phyloP scores from a whole-genome alignment of 2,888 invertebrate genomes.

The Amaurobius ferox region DNA sequence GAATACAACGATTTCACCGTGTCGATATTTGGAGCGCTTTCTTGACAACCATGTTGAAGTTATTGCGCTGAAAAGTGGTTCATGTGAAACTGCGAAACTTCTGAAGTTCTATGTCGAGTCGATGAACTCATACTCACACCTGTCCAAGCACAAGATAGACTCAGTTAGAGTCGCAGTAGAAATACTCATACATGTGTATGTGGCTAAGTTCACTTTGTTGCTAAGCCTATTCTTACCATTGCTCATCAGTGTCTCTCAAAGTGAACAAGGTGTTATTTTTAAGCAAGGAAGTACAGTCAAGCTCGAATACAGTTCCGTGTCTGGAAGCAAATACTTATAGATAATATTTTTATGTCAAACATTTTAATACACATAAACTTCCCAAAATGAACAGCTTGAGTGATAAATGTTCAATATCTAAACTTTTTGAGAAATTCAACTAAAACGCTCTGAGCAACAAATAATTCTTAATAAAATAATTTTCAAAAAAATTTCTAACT shows the following conservation, averaged over 20 bases:
- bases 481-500: too few relatives aligned
- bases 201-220: constrained; percentile 72
- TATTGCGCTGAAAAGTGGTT: constrained; percentile 33
- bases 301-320: neutral
- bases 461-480: too few relatives aligned
- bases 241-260: constrained; percentile 71
- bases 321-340: neutral
- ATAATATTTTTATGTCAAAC: neutral
- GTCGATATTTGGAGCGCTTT: constrained; percentile 35
- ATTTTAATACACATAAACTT: neutral
- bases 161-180: constrained; percentile 67
- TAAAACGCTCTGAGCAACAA: too few relatives aligned
- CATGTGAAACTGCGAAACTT: constrained; percentile 47
- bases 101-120: constrained; percentile 61
- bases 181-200: constrained; percentile 69
- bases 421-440: too few relatives aligned
- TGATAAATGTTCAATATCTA: too few relatives aligned
- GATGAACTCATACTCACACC: constrained; percentile 71
- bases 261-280: constrained; percentile 70
- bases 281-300: neutral
- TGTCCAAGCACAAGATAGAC: constrained; percentile 73
- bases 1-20: too few relatives aligned
- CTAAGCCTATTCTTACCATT: constrained; percentile 72
- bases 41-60: neutral
- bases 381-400: too few relatives aligned